A percentile compares a stretch with the other conserved stretches of the same genome.
Conservation (phyloP, 2,113 vertebrate genomes). For the Anarhynchus alexandrinus region DNA sequence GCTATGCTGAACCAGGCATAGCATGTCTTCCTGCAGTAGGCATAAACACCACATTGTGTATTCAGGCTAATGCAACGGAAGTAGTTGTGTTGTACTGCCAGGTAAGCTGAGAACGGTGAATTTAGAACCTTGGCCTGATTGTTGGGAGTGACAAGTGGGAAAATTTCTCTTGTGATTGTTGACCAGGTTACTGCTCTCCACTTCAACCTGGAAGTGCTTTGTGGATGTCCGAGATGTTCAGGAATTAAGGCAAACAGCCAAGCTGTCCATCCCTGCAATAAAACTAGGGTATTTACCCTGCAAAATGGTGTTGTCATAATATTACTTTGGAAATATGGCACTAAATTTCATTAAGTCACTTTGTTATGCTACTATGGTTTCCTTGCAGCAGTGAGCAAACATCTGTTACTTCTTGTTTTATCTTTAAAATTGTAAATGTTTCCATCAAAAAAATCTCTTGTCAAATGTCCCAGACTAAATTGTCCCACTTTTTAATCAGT, state of each 20-base stretch:
- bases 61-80: not conserved
- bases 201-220: not conserved
- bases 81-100: not conserved
- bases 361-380: not conserved
- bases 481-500: not conserved
- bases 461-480: not conserved
- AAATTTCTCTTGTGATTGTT: not conserved
- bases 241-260: not conserved
- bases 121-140: not conserved
- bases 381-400: not conserved
- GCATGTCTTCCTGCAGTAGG: not conserved
- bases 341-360: not conserved
- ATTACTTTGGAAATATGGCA: not conserved
- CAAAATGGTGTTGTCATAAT: not conserved
- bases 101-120: not conserved
- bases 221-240: not conserved
- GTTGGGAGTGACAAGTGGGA: not conserved
- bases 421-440: not conserved
- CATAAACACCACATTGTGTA: not conserved
- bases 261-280: not conserved
- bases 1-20: not conserved
- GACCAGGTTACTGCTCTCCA: not conserved
- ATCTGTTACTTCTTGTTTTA: not conserved
- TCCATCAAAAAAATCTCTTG: not conserved
- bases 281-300: not conserved